Conservation (phyloP, 2,797 vertebrate species). For the Ctenopoma multispine region DNA sequence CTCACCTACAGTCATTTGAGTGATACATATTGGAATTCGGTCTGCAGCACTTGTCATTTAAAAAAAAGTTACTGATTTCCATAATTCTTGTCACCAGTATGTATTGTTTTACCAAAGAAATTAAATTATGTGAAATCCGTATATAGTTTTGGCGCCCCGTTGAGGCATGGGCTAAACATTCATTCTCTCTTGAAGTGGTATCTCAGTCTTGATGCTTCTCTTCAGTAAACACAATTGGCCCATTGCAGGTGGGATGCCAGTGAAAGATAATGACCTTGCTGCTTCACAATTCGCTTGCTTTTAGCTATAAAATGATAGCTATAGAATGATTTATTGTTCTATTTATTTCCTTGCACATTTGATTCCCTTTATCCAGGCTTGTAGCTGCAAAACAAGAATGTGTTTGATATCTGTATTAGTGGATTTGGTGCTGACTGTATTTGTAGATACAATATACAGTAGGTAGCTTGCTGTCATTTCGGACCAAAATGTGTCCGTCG, state of each 20-base stretch:
- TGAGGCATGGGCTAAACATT: background rate
- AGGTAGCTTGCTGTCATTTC: background rate
- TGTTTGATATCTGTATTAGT: background rate
- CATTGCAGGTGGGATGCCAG: background rate
- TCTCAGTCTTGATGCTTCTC: background rate
- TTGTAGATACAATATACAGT: background rate
- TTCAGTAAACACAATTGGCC: background rate
- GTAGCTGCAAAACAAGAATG: background rate
- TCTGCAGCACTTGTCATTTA: background rate
- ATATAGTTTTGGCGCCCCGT: background rate
- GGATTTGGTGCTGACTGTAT: background rate
- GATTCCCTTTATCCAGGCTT: background rate
- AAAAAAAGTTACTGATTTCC: background rate
- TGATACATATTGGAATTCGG: background rate
- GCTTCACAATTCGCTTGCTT: background rate
- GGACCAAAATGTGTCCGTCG: background rate
- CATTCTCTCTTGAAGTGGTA: background rate
- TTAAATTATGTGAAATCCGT: background rate
- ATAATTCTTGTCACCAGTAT: background rate
- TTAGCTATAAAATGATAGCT: too few relatives aligned
- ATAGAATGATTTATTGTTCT: background rate
- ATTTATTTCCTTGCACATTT: background rate
- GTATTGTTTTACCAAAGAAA: background rate
- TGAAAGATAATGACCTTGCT: background rate
- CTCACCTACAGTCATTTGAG: background rate